phyloP scores from a whole-genome alignment of 2,888 invertebrate species.

The Camponotus fellah region DNA sequence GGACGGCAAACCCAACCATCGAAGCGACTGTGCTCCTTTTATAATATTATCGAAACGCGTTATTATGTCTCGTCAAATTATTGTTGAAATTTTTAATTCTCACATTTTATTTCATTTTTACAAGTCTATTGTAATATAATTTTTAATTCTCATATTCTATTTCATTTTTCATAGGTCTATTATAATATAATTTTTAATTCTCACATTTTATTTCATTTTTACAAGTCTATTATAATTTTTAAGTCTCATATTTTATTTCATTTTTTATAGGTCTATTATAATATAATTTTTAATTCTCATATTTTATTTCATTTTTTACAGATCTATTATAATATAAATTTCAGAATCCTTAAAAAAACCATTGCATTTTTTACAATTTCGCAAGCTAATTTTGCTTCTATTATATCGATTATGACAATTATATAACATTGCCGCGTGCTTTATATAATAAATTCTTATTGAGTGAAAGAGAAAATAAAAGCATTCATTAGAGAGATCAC shows the following conservation, averaged over 20 bases:
- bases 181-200: no score
- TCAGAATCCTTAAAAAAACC: not conserved
- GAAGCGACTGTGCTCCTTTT: not conserved
- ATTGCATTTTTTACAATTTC: no score
- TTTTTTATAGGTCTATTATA: no score
- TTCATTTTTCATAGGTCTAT: no score
- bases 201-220: not conserved
- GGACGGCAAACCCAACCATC: conserved; percentile 13
- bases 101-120: not conserved
- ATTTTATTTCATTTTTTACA: not conserved
- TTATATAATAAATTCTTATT: not conserved
- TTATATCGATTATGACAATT: not conserved
- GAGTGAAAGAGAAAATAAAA: not conserved
- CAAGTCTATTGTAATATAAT: no score
- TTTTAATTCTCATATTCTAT: no score
- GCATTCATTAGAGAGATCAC: not conserved
- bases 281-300: no score
- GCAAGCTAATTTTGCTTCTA: not conserved
- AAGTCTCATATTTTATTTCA: no score
- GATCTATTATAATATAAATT: not conserved
- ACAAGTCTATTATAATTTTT: no score
- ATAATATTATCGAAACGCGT: not conserved
- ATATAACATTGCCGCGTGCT: not conserved
- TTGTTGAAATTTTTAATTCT: not conserved
- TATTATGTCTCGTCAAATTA: not conserved